Evolutionary conservation across 2,797 vertebrate genomes (phyloP), one percentile per base, ranked within the genome.

Genomic region (Gallirallus australis): DNA sequence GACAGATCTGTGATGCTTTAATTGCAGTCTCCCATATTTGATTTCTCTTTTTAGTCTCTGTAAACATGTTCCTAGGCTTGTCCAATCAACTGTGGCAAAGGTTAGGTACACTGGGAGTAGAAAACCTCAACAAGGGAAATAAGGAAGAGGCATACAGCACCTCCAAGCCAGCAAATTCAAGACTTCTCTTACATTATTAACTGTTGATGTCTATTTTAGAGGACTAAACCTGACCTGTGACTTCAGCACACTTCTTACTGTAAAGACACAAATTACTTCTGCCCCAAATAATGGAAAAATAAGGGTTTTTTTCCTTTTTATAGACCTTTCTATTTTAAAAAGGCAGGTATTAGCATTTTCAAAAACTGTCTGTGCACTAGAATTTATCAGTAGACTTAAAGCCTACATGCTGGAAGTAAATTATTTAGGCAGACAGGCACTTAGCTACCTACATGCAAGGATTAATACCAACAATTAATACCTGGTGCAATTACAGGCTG

Each of bases 381-480:
- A 83, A 69, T 19, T 82, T 71, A 79, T 61, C 33, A 57, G 15
- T 21, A 54, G 54, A 78, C 37, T 80, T 60, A 81, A 65, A 83
- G 60, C 30, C 66, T 65, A 47, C 50, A 56, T 83, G 54, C 47
- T 84, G 52, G 40, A 86, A 86, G 48, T n/a, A 53, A 88, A 53
- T 79, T 63, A 70, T 56, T 85, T n/a, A 66, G 50, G 37, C 64
- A 84, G 65, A 82, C 9, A 30, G 80, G 52, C 64, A 92, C 68
- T 82, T 63, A 71, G 56, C 57, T 86, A 77, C 59, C 54, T 63
- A n/a, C 25, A 9, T 25, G 21, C 33, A 68, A 91, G 80, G 40
- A 93, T 90, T 93, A 94, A 90, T 35, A 72, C 25, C 78, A 24
- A 3, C 76, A 96, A 93, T 75, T 88, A 94, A 93, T 64, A 61